phyloP scores from a whole-genome alignment of 1,140 invertebrate genomes.

The Drosophila micromelanica region DNA sequence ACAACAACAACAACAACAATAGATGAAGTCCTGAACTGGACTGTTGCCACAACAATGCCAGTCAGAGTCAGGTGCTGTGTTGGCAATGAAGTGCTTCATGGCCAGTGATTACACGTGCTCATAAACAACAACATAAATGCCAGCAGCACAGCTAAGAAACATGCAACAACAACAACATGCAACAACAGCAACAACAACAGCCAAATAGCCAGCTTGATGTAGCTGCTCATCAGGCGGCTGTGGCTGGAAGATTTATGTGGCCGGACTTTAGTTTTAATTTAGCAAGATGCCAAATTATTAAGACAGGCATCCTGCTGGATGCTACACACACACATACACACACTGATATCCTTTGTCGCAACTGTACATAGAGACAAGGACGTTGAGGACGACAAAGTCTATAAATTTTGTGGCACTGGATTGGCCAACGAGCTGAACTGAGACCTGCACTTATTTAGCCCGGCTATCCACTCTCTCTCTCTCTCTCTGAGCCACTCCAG shows the following conservation, averaged over 20 bases:
- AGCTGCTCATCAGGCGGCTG: constrained; percentile 20
- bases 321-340: constrained; percentile 3
- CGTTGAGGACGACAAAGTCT: constrained; percentile 72
- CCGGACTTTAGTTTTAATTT: constrained; percentile 76
- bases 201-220: constrained; percentile 3
- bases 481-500: constrained; percentile 24
- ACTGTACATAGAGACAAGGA: constrained; percentile 44
- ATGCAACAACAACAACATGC: constrained; percentile 38
- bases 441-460: constrained; percentile 71
- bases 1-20: too few species aligned
- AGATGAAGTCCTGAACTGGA: too few species aligned
- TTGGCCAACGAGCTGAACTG: constrained; percentile 52
- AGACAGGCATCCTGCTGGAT: constrained; percentile 27
- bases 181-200: background rate
- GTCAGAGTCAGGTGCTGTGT: too few species aligned
- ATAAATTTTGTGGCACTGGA: constrained; percentile 75
- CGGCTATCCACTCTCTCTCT: constrained; percentile 38
- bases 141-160: constrained; percentile 24
- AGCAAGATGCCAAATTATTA: constrained; percentile 69
- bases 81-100: constrained; percentile 68
- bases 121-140: constrained; percentile 64
- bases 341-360: background rate
- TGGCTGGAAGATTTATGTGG: constrained; percentile 56
- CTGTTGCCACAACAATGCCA: too few species aligned
- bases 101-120: constrained; percentile 72